Evolutionary conservation across 1,140 invertebrate species (phyloP).

Genomic region (Zaprionus capensis): DNA sequence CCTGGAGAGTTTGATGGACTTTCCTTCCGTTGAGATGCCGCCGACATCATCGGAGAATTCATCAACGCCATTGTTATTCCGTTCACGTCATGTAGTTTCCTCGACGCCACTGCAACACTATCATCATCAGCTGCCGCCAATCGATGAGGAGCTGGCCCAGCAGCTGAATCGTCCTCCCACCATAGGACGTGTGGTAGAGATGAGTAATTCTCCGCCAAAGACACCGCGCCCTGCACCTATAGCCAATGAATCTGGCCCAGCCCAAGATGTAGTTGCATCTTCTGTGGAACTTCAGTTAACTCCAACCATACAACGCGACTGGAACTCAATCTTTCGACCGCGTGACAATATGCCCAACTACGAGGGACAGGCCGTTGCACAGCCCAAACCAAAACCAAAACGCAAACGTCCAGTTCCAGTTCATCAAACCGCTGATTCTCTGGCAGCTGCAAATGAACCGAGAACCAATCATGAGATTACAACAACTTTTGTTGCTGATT

Average conservation of each 20-base stretch:
- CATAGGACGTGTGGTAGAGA: constrained; percentile 30
- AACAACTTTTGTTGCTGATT: constrained; percentile 32
- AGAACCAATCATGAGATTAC: constrained; percentile 30
- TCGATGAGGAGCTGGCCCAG: constrained; percentile 48
- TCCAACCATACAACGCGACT: constrained; percentile 19
- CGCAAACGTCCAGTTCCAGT: neutral
- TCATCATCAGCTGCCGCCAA: constrained; percentile 45
- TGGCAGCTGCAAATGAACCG: neutral
- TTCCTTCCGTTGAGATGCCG: neutral
- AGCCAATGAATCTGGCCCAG: neutral
- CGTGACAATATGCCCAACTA: constrained; percentile 33
- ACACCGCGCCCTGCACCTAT: too few species aligned
- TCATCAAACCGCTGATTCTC: neutral
- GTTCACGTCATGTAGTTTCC: constrained; percentile 1
- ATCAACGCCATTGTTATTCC: neutral
- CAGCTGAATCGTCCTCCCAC: constrained; percentile 1
- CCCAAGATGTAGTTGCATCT: neutral
- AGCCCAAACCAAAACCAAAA: neutral
- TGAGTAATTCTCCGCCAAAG: constrained; percentile 11
- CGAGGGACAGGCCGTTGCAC: neutral
- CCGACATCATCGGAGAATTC: neutral
- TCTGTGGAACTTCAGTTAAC: neutral
- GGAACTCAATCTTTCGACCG: constrained; percentile 45
- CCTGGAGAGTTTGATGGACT: neutral
- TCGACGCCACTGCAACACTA: constrained; percentile 46